phyloP scores from a whole-genome alignment of 1,140 invertebrate species.

The Eciton burchellii region DNA sequence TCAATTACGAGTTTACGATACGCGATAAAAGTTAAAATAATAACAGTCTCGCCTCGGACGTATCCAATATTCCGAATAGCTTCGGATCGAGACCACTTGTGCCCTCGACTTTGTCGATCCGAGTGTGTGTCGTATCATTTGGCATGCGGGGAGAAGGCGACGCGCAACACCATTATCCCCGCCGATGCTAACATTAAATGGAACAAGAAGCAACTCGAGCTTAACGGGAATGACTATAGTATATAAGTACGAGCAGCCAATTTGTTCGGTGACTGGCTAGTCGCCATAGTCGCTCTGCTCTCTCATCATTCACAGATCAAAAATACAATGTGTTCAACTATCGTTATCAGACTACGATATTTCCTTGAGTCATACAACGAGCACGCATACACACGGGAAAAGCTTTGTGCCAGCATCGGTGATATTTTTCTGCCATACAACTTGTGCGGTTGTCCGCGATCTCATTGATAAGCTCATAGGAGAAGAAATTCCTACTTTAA shows the following conservation, averaged over 20 bases:
- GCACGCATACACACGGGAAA: not conserved
- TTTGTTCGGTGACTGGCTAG: constrained; percentile 55
- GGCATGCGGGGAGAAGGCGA: constrained; percentile 43
- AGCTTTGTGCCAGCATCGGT: not conserved
- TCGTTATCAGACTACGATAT: constrained; percentile 8
- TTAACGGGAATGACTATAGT: constrained; percentile 57
- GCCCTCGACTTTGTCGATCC: constrained; percentile 50
- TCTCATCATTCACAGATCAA: constrained; percentile 32
- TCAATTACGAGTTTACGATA: constrained; percentile 67
- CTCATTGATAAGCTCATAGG: not conserved
- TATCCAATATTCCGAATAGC: constrained; percentile 63
- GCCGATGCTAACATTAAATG: constrained; percentile 38
- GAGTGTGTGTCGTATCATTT: constrained; percentile 55
- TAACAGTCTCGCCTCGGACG: constrained; percentile 69
- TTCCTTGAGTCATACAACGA: constrained; percentile 3
- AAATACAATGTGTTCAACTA: constrained; percentile 28
- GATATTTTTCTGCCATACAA: not conserved
- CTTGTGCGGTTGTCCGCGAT: not conserved
- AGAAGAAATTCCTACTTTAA: not conserved
- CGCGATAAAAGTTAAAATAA: constrained; percentile 67
- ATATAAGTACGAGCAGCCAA: constrained; percentile 61
- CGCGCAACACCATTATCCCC: constrained; percentile 2
- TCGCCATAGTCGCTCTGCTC: constrained; percentile 44
- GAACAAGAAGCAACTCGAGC: constrained; percentile 60
- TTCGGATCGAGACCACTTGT: constrained; percentile 59